These are phyloP conservation scores for Hecatera dysodea DNA, from an alignment of 2,888 invertebrate species.

Conservation along the genomic window DNA sequence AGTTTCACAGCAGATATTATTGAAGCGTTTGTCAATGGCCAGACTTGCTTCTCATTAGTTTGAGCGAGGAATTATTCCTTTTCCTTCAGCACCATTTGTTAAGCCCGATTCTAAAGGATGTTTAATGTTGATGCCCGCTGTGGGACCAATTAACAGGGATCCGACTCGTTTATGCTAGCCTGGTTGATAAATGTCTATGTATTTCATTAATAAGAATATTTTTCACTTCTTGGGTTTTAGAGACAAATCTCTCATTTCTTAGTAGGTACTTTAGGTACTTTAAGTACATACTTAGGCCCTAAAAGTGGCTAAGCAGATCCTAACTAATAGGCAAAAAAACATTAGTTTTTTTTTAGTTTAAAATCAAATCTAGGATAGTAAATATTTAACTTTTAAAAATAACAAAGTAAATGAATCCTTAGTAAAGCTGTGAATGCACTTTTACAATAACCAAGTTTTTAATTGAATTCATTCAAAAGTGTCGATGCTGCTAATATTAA, in stretches of 20 bases:
- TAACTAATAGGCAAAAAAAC: not conserved
- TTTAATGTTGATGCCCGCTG: conserved; percentile 26
- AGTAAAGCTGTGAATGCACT: conserved; percentile 1
- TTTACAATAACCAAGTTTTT: not conserved
- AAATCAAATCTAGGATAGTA: accelerated
- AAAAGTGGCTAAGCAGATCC: not conserved
- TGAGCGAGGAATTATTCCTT: conserved; percentile 27
- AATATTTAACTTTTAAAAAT: not conserved
- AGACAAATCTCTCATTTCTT: not conserved
- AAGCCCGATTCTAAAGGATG: conserved; percentile 35
- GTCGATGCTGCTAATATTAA: not conserved
- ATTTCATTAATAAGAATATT: not conserved
- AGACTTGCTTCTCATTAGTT: conserved; percentile 46
- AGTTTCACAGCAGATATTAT: conserved; percentile 28
- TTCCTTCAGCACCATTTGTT: conserved; percentile 31
- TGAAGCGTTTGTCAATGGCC: conserved; percentile 34
- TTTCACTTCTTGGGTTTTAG: not conserved
- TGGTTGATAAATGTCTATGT: not conserved
- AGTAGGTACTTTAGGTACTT: too few species aligned
- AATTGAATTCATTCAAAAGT: not conserved
- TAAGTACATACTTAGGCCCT: not conserved
- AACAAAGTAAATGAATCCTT: not conserved
- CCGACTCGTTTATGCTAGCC: conserved; percentile 6
- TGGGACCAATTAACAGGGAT: conserved; percentile 31
- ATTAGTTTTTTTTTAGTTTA: not conserved